phyloP scores from a whole-genome alignment of 2,888 invertebrate species.

The Buathra laborator region DNA sequence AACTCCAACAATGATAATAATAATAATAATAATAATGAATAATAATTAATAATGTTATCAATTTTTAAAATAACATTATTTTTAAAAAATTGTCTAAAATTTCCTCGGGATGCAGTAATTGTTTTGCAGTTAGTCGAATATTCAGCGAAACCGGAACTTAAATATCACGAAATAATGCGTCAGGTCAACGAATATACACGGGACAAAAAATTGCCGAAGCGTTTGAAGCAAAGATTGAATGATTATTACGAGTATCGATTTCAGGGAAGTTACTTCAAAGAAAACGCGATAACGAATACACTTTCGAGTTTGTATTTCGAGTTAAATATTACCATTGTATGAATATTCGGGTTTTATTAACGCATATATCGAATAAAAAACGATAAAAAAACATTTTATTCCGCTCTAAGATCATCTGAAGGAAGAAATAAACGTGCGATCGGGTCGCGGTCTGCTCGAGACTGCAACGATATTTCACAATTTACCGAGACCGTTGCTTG shows the following conservation, averaged over 20 bases:
- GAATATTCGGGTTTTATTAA: too few relatives aligned
- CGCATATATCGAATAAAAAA: background rate
- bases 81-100: too few relatives aligned
- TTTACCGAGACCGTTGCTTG: conserved; percentile 76
- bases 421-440: conserved; percentile 80
- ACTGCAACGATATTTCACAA: conserved; percentile 79
- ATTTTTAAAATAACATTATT: too few relatives aligned
- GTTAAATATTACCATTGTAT: too few relatives aligned
- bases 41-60: background rate
- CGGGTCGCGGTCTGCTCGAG: conserved; percentile 79
- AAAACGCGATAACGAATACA: conserved; percentile 86
- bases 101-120: conserved; percentile 77
- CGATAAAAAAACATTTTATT: background rate
- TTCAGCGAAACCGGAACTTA: conserved; percentile 83
- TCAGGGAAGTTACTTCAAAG: conserved; percentile 87
- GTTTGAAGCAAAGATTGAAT: conserved; percentile 86
- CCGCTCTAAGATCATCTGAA: conserved; percentile 75
- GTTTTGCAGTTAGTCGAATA: conserved; percentile 84
- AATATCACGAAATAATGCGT: conserved; percentile 86
- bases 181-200: conserved; percentile 87
- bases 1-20: background rate
- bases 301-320: conserved; percentile 85
- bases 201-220: conserved; percentile 87
- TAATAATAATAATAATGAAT: too few relatives aligned
- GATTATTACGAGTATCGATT: conserved; percentile 88